Percentiles rank a stretch among this genome's conserved stretches.
Evolutionary conservation across 2,113 vertebrate genomes (phyloP).

Genomic region (Atractosteus spatula): DNA sequence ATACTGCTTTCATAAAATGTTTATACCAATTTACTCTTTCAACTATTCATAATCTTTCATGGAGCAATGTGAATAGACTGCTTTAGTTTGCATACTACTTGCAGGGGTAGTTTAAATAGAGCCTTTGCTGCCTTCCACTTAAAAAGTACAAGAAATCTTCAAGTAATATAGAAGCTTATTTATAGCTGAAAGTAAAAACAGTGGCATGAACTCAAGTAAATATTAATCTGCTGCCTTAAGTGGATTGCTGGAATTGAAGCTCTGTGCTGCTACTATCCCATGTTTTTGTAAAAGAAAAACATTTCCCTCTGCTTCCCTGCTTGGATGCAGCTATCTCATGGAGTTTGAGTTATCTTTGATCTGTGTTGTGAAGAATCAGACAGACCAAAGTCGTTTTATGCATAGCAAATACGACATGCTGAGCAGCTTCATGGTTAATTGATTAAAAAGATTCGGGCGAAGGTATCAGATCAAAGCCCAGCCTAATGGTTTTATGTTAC

Average conservation of each 20-base stretch:
- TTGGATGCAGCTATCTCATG: slow-evolving; percentile 23
- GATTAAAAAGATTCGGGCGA: slow-evolving; percentile 72
- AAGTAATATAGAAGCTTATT: slow-evolving; percentile 1
- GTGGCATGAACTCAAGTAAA: neutral
- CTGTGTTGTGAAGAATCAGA: slow-evolving; percentile 63
- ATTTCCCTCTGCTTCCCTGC: neutral
- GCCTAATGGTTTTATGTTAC: slow-evolving; percentile 66
- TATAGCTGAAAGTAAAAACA: neutral
- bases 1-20: too few species aligned
- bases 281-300: neutral
- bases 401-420: slow-evolving; percentile 59
- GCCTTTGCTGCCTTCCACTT: neutral
- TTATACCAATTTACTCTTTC: neutral
- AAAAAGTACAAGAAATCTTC: slow-evolving; percentile 1
- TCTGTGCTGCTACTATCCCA: neutral
- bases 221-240: neutral
- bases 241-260: neutral
- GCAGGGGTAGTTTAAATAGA: neutral
- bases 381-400: slow-evolving; percentile 65
- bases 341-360: slow-evolving; percentile 69
- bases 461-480: slow-evolving; percentile 74
- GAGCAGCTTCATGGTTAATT: slow-evolving; percentile 78
- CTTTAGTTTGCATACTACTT: neutral
- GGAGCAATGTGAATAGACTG: neutral
- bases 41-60: neutral